A percentile compares a stretch with the other conserved stretches of the same genome.
phyloP scores from a whole-genome alignment of 2,113 vertebrate species.

The Cyrtonyx montezumae region DNA sequence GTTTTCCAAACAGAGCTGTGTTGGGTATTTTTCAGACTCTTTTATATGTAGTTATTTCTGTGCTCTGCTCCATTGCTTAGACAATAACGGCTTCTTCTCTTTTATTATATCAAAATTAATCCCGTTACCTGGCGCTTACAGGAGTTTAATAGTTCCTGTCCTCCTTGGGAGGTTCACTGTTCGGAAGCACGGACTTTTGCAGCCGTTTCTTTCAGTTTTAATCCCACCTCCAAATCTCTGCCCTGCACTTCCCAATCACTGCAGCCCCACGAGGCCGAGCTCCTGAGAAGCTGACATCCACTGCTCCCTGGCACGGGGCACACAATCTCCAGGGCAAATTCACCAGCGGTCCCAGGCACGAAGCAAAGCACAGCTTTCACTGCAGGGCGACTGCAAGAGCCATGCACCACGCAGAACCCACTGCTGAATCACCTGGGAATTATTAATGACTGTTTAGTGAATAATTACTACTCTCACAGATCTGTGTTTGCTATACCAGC shows the following conservation, averaged over 20 bases:
- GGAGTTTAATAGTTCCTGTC: slow-evolving; percentile 24
- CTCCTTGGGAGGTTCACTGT: background rate
- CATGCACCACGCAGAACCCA: background rate
- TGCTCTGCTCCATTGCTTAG: background rate
- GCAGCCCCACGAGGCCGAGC: too few relatives aligned
- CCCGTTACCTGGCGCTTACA: background rate
- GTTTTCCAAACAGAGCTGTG: background rate
- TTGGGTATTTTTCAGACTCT: background rate
- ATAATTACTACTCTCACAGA: background rate
- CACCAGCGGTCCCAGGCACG: background rate
- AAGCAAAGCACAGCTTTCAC: background rate
- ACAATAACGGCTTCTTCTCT: background rate
- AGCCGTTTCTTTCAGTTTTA: slow-evolving; percentile 52
- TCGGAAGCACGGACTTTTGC: slow-evolving; percentile 21
- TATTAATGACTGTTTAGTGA: slow-evolving; percentile 11
- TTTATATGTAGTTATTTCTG: background rate
- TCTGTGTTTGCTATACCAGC: background rate
- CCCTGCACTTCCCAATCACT: background rate
- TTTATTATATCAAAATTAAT: background rate
- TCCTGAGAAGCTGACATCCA: too few relatives aligned
- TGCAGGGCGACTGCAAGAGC: background rate
- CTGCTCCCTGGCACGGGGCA: background rate
- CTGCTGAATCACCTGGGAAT: background rate
- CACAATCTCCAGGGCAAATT: background rate
- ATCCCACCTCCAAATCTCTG: slow-evolving; percentile 1